Evolutionary conservation across 2,797 vertebrate species (phyloP), one percentile per base, ranked within the genome.

Genomic region (Myotis planiceps): DNA sequence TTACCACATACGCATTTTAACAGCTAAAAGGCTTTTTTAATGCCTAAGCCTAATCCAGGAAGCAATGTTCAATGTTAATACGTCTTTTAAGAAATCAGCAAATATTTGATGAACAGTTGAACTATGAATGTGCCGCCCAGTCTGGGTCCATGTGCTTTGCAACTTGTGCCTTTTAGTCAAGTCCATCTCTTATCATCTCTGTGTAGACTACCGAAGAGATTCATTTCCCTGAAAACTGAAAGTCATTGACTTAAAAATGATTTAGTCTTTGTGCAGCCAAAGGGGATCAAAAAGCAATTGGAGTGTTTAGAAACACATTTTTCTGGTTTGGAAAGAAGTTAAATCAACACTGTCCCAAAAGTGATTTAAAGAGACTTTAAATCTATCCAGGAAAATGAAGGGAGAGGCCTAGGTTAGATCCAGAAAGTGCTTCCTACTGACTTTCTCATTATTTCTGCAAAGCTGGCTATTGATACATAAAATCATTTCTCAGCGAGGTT

Each of bases 1-100:
- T 80, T 74, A 86, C 82, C 51, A 78, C 34, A 65, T 81, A 49
- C 6, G 47, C 9, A 45, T n/a, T 88, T 90, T 85, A 89, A 83
- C 10, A 27, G 27, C 19, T 85, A 16, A 55, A 45, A 53, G 51
- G 12, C 25, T 21, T 47, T 45, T 47, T 29, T 13, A n/a, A 63
- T 47, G n/a, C 2, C n/a, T 83, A 69, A 90, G 1, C 27, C 15
- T 29, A 79, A 80, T 29, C 27, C 69, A 47, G 39, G 53, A 66
- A 95, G 83, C 95, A 86, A 95, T 19, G 14, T 32, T 88, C 80
- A 92, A 39, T 10, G 21, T 15, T 69, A 76, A 66, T 27, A 83
- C 45, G 27, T 91, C 68, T 63, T 71, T 88, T 92, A 90, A 60
- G 58, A 95, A 94, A 85, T 29, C n/a, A 92, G 42, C 23, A 92